Percentiles rank a stretch among this genome's conserved stretches.
phyloP scores from a whole-genome alignment of 1,140 invertebrate species.

The Drosophila nigromelanica region DNA sequence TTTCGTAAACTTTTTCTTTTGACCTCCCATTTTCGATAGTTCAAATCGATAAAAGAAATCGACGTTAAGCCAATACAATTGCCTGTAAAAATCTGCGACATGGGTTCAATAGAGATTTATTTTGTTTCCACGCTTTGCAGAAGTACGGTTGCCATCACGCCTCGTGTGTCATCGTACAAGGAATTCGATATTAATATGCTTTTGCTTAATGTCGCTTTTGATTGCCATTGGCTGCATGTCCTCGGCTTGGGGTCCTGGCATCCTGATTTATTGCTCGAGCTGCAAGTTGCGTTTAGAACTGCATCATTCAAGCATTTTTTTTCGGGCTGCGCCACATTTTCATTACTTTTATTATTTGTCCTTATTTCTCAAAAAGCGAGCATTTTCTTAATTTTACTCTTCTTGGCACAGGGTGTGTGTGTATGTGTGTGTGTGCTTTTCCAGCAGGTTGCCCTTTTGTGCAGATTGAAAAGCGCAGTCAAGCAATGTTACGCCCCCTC shows the following conservation, averaged over 20 bases:
- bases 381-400: slow-evolving; percentile 65
- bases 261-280: slow-evolving; percentile 41
- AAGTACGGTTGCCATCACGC: neutral
- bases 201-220: slow-evolving; percentile 55
- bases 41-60: too few relatives aligned
- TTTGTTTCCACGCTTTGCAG: neutral
- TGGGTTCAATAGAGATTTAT: too few relatives aligned
- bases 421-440: slow-evolving; percentile 13
- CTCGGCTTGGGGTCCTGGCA: neutral
- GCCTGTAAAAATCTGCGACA: too few relatives aligned
- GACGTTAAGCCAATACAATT: too few relatives aligned
- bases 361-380: slow-evolving; percentile 12
- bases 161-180: neutral
- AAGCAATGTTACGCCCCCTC: slow-evolving; percentile 51
- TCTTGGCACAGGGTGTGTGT: slow-evolving; percentile 7
- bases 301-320: slow-evolving; percentile 16
- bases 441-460: slow-evolving; percentile 55
- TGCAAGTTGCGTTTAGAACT: slow-evolving; percentile 24
- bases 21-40: too few relatives aligned
- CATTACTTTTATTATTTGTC: slow-evolving; percentile 62
- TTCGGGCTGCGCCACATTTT: slow-evolving; percentile 21
- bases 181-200: slow-evolving; percentile 64
- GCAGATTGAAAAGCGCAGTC: slow-evolving; percentile 77
- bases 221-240: slow-evolving; percentile 21
- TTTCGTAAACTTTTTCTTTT: too few relatives aligned